Evolutionary conservation across 1,140 invertebrate species (phyloP).

Genomic region (Meloidogyne floridensis): DNA sequence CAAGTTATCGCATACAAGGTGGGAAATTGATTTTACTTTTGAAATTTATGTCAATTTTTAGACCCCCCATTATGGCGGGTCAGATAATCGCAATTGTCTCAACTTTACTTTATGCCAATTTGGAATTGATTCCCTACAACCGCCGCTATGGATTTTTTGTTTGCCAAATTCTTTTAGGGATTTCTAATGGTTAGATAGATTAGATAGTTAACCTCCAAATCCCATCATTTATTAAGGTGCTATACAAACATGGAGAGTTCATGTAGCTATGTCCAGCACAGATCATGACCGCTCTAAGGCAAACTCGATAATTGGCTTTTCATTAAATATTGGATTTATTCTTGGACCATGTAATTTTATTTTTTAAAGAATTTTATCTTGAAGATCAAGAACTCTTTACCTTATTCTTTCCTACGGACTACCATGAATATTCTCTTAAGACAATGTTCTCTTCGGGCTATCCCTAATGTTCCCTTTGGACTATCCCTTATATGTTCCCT

Average conservation of each 20-base stretch:
- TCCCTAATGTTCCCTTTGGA: no score
- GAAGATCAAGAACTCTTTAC: no score
- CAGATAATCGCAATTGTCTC: background rate
- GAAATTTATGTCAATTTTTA: background rate
- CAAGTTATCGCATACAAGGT: slow-evolving; percentile 29
- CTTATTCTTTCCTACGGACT: no score
- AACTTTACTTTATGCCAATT: slow-evolving; percentile 15
- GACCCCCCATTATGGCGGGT: slow-evolving; percentile 24
- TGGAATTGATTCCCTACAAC: slow-evolving; percentile 4
- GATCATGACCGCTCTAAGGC: slow-evolving; percentile 27
- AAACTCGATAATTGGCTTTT: slow-evolving; percentile 32
- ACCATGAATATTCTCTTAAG: no score
- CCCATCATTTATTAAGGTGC: background rate
- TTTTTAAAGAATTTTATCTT: background rate
- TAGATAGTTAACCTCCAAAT: no score
- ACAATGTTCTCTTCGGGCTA: background rate
- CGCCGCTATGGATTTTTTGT: slow-evolving; percentile 24
- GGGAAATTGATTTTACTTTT: background rate
- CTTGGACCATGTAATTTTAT: slow-evolving; percentile 47
- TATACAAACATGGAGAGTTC: background rate
- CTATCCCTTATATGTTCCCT: no score
- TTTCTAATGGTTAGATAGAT: background rate
- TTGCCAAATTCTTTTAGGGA: background rate
- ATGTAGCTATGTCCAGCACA: slow-evolving; percentile 17
- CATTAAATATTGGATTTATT: slow-evolving; percentile 50